Evolutionary conservation across 1,140 invertebrate genomes (phyloP).

Genomic region (Agraylea sexmaculata): DNA sequence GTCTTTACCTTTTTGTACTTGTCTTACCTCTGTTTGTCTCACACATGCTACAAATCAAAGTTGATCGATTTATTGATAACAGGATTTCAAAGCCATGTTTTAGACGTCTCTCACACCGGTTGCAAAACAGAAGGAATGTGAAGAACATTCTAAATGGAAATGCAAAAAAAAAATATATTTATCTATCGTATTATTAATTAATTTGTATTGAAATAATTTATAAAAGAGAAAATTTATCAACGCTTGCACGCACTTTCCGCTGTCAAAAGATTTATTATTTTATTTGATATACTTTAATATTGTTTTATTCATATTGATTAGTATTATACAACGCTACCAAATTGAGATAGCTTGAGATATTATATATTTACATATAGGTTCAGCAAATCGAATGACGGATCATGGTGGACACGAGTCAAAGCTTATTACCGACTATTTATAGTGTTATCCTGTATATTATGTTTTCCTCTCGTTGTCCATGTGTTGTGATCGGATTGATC

Average conservation of each 20-base stretch:
- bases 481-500: too few species aligned
- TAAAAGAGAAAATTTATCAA: conserved; percentile 15
- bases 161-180: too few species aligned
- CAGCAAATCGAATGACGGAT: too few species aligned
- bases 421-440: too few species aligned
- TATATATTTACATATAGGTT: conserved; percentile 1
- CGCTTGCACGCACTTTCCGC: conserved; percentile 23
- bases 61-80: neutral
- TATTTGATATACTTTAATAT: conserved; percentile 9
- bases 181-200: too few species aligned
- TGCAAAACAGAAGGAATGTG: conserved; percentile 21
- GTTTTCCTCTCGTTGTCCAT: too few species aligned
- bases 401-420: too few species aligned
- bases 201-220: too few species aligned
- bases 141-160: conserved; percentile 19
- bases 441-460: too few species aligned
- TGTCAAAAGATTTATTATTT: conserved; percentile 21
- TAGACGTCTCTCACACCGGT: conserved; percentile 23
- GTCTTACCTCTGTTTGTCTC: conserved; percentile 23
- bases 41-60: conserved; percentile 16
- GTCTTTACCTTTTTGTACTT: conserved; percentile 44
- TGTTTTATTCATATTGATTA: conserved; percentile 11
- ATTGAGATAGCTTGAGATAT: too few species aligned
- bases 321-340: too few species aligned
- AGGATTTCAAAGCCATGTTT: neutral